phyloP scores from a whole-genome alignment of 1,140 invertebrate genomes.

The Nasonia longicornis region DNA sequence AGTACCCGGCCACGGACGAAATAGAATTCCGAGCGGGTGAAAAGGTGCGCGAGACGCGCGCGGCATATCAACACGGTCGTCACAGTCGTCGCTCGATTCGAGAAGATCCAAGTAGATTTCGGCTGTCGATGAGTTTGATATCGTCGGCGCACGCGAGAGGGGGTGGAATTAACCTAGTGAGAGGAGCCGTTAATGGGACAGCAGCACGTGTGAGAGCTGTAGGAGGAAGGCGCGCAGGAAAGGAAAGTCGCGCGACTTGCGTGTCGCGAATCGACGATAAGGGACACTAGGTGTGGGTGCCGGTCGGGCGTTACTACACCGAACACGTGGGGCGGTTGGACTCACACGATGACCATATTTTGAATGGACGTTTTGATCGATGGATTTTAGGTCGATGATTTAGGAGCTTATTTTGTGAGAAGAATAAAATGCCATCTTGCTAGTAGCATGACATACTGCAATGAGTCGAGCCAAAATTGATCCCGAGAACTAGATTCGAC shows the following conservation, averaged over 20 bases:
- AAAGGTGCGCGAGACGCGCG: slow-evolving; percentile 45
- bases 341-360: too few relatives aligned
- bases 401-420: too few relatives aligned
- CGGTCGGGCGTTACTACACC: slow-evolving; percentile 51
- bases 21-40: slow-evolving; percentile 22
- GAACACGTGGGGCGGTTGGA: neutral
- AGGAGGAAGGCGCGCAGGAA: slow-evolving; percentile 37
- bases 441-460: too few relatives aligned
- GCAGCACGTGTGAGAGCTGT: slow-evolving; percentile 37
- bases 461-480: neutral
- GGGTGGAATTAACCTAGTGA: slow-evolving; percentile 58
- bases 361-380: too few relatives aligned
- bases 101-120: slow-evolving; percentile 1
- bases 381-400: too few relatives aligned
- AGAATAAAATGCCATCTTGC: too few relatives aligned
- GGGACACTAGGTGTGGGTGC: neutral
- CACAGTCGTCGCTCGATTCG: neutral
- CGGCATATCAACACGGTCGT: neutral
- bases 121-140: neutral
- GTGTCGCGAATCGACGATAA: slow-evolving; percentile 60
- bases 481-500: neutral
- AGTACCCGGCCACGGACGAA: slow-evolving; percentile 7
- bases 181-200: slow-evolving; percentile 49
- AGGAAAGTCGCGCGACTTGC: slow-evolving; percentile 59
- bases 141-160: neutral